Conservation (phyloP, 2,888 invertebrate genomes). For the Gastracanthus pulcherrimus region DNA sequence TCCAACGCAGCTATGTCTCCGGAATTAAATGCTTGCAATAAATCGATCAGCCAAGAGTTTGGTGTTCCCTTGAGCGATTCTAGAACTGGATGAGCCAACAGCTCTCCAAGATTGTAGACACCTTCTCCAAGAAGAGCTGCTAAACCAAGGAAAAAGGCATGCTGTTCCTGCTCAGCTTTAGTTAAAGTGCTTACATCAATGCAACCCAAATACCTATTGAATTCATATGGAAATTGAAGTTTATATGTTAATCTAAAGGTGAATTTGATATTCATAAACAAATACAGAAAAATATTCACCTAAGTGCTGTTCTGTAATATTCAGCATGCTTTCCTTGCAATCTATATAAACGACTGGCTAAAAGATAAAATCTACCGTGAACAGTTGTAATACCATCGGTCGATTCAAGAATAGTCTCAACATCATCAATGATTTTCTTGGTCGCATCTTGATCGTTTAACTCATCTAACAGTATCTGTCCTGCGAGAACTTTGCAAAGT, state of each 20-base stretch:
- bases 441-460: constrained; percentile 88
- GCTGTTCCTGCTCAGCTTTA: constrained; percentile 83
- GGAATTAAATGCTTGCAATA: constrained; percentile 91
- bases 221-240: constrained; percentile 21
- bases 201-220: constrained; percentile 84
- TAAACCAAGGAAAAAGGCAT: constrained; percentile 94
- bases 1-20: constrained; percentile 88
- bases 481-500: constrained; percentile 92
- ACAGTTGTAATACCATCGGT: constrained; percentile 95
- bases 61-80: constrained; percentile 89
- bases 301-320: constrained; percentile 96
- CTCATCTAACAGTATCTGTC: constrained; percentile 88
- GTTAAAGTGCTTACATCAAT: constrained; percentile 84
- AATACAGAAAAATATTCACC: constrained; percentile 78
- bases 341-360: constrained; percentile 94
- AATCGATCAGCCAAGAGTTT: constrained; percentile 92
- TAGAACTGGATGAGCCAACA: constrained; percentile 96
- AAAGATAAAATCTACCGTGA: constrained; percentile 95
- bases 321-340: constrained; percentile 93
- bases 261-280: constrained; percentile 12
- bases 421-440: constrained; percentile 91
- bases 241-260: constrained; percentile 17
- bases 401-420: constrained; percentile 90
- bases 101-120: constrained; percentile 97
- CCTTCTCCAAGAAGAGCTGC: constrained; percentile 96